phyloP scores from a whole-genome alignment of 2,888 invertebrate species.

The Hyposoter didymator region DNA sequence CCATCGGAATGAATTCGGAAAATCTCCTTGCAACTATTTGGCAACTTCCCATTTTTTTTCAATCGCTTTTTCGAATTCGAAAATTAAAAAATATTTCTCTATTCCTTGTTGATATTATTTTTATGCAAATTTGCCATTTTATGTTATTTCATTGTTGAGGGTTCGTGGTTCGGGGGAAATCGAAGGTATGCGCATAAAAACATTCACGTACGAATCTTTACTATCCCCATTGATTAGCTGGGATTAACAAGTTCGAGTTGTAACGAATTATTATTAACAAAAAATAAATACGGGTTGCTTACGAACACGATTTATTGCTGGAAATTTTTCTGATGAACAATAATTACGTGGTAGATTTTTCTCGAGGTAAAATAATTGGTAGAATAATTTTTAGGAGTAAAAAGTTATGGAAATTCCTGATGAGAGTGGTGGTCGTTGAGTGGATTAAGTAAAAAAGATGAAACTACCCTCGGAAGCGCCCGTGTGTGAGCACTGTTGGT shows the following conservation, averaged over 20 bases:
- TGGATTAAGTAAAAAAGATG: not conserved
- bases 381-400: not conserved
- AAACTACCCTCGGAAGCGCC: not conserved
- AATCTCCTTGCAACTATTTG: not conserved
- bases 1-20: not conserved
- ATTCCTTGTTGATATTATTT: not conserved
- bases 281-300: not conserved
- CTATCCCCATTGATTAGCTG: not conserved
- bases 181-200: too few relatives aligned
- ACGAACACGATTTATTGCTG: not conserved
- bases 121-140: not conserved
- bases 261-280: not conserved
- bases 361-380: slow-evolving; percentile 12
- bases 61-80: not conserved
- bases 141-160: too few relatives aligned
- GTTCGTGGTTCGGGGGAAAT: too few relatives aligned
- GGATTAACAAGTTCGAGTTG: not conserved
- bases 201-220: too few relatives aligned
- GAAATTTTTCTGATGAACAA: not conserved
- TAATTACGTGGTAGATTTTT: slow-evolving; percentile 14
- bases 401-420: slow-evolving; percentile 10
- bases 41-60: not conserved
- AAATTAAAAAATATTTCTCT: not conserved
- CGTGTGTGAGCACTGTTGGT: slow-evolving; percentile 23
- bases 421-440: not conserved